Conservation (phyloP, 2,113 vertebrate genomes). For the Dipodomys spectabilis region DNA sequence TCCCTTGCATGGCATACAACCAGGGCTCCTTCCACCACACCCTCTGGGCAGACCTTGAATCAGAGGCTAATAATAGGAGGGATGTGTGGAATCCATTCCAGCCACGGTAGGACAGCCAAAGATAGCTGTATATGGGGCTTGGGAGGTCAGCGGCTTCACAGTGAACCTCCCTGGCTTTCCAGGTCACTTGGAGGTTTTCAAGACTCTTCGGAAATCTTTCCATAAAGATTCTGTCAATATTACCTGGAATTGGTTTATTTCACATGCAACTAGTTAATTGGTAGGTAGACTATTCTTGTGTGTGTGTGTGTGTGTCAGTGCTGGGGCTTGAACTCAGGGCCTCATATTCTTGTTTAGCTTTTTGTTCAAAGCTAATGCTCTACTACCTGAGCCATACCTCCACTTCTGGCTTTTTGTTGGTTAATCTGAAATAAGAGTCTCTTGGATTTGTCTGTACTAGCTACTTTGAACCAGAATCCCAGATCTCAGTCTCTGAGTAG, state of each 20-base stretch:
- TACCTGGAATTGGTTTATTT: slow-evolving; percentile 1
- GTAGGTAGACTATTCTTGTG: background rate
- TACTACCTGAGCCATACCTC: no score
- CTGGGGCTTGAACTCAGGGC: no score
- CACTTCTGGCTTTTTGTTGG: no score
- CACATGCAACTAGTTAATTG: background rate
- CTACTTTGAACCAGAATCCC: no score
- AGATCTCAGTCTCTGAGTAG: no score
- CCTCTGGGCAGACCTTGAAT: background rate
- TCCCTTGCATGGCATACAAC: background rate
- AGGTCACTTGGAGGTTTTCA: background rate
- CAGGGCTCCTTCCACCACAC: background rate
- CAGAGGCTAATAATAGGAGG: background rate
- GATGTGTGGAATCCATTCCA: background rate
- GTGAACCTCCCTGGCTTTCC: background rate
- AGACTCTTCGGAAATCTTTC: background rate
- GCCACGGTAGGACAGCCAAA: background rate
- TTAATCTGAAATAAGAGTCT: no score
- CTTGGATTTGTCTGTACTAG: no score
- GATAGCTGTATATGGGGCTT: background rate
- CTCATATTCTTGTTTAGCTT: no score
- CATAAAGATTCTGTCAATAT: background rate
- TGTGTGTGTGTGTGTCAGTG: no score
- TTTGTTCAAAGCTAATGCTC: no score
- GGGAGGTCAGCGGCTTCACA: background rate